phyloP scores from a whole-genome alignment of 2,888 invertebrate genomes.

The Pyrochroa serraticornis region DNA sequence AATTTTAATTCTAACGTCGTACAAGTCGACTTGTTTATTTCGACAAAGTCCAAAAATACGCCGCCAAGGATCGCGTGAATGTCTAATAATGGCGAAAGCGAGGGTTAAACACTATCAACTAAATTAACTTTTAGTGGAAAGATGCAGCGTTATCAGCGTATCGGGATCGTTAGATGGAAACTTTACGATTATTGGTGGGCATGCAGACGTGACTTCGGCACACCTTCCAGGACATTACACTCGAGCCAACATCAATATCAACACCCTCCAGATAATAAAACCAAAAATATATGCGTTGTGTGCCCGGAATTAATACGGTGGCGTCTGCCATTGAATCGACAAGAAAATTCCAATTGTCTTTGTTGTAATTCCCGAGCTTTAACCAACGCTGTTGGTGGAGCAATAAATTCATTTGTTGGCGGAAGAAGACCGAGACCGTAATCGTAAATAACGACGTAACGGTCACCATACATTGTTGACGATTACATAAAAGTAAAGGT shows the following conservation, averaged over 20 bases:
- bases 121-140: conserved; percentile 41
- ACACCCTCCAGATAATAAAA: conserved; percentile 23
- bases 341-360: conserved; percentile 27
- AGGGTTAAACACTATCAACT: conserved; percentile 37
- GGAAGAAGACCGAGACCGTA: too few relatives aligned
- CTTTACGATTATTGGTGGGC: conserved; percentile 45
- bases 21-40: too few relatives aligned
- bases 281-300: conserved; percentile 1
- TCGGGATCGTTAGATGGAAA: conserved; percentile 43
- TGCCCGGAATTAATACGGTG: conserved; percentile 3
- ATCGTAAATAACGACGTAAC: too few relatives aligned
- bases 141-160: conserved; percentile 44
- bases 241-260: conserved; percentile 31
- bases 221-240: conserved; percentile 29
- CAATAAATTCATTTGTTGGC: too few relatives aligned
- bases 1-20: too few relatives aligned
- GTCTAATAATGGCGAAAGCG: conserved; percentile 31
- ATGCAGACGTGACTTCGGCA: conserved; percentile 41
- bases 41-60: too few relatives aligned
- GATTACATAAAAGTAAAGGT: conserved; percentile 10
- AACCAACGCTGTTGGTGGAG: too few relatives aligned
- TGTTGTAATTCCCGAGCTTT: too few relatives aligned
- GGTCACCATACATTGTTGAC: too few relatives aligned
- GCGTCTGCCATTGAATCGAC: conserved; percentile 19
- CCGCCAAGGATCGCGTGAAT: conserved; percentile 21